Base-by-base conservation (phyloP, 2,797 vertebrate species). In the Borostomias antarcticus region DNA sequence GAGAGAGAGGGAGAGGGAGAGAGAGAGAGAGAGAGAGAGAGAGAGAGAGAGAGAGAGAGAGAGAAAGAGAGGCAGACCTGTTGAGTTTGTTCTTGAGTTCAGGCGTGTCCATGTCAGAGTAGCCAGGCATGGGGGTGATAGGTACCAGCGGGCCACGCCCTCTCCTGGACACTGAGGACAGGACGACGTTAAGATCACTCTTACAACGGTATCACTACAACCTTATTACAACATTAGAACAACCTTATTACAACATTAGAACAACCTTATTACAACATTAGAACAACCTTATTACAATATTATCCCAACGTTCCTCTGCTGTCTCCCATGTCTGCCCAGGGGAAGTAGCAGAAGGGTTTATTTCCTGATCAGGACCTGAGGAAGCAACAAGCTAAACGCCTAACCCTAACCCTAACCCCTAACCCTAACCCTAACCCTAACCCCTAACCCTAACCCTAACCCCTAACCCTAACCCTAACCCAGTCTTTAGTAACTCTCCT, bases 31-130 rank as follows among this genome's bases (percentile, higher is more conserved):
- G 2, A 51, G 23, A 17, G 32, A 11, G 33, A 21, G 11, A 51
- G 15, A 33, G 28, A 62, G 50, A 4, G 13, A 10, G 26, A 48
- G 3, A 7, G 29, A 19, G 8, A 32, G 19, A n/a, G n/a, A n/a
- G n/a, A n/a, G n/a, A n/a, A n/a, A n/a, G n/a, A n/a, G n/a, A 2
- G 1, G 68, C 91, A 80, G 11, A 99, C 98, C 94, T 95, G 79
- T 89, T 91, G 79, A 99, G 87, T 73, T 93, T 95, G 78, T 91
- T 95, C 90, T 96, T 99, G 59, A 98, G 94, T 35, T 95, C 89
- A 0, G 98, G 97, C 0, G 96, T 99, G 82, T 97, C 96, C 98
- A 99, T 94, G 72, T 95, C 91, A 1, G 98, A 98, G 80, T 93
- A 99, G 67, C 89, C 74, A 17, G 97, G 96, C 91, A 95, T 90